Base-by-base conservation (phyloP, 2,113 vertebrate genomes). In the Ancistrus triradiatus region DNA sequence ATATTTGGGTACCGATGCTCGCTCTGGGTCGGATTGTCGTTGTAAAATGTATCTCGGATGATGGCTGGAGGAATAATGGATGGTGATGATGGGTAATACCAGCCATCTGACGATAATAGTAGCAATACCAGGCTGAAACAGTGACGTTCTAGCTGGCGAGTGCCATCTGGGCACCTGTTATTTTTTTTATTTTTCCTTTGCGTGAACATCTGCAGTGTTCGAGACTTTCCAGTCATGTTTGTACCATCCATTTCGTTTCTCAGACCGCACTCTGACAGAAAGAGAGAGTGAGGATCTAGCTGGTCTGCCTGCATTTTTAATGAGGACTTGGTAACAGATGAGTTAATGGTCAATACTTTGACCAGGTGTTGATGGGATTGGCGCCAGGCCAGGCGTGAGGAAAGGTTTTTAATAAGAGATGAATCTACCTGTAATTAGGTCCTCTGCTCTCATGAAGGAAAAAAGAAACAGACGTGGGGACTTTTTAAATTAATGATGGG, bases 361-460 rank as follows among this genome's bases (percentile, higher is more conserved):
- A 51, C 47, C 55, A 46, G 17, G 28, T 56, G 59, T n/a, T 27
- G 28, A 51, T 63, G 52, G 66, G 50, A 66, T 66, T 65, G 65
- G 66, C 66, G 66, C 57, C 50, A 21, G 25, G 63, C 58, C 72
- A 62, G 44, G 19, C 56, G 55, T 52, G 61, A 69, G 48, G n/a
- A 64, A 65, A 67, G 48, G 28, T 21, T 66, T 73, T 61, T 61
- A 69, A 60, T 63, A 47, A 66, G 44, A 70, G 60, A 74, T 69
- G 66, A 69, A 64, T 61, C 66, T 44, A 31, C 50, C 43, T 48
- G 65, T 70, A 70, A 74, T 66, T 63, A 57, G 49, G 47, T 66
- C 63, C 42, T 46, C 27, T 67, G 25, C 35, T 50, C 19, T 59
- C 31, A 18, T 31, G 27, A 18, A 25, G 14, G 21, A 48, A 27